Percentiles rank a stretch among this genome's conserved stretches.
Evolutionary conservation across 2,797 vertebrate genomes (phyloP).

Genomic region (Rhinophrynus dorsalis): DNA sequence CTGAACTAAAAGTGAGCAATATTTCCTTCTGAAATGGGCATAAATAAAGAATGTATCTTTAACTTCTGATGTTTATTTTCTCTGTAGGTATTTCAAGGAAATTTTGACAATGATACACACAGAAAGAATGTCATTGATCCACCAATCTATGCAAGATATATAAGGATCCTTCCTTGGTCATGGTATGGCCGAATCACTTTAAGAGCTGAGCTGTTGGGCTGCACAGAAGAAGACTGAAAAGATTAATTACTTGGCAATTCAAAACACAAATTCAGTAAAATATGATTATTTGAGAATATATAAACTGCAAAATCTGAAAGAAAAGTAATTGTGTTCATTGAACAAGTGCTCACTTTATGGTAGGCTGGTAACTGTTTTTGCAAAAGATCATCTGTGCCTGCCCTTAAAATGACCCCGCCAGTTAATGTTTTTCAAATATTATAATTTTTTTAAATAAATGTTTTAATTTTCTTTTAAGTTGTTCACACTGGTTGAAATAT

Average conservation of each 20-base stretch:
- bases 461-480: conserved; percentile 59
- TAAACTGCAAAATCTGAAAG: conserved; percentile 86
- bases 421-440: conserved; percentile 60
- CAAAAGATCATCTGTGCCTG: conserved; percentile 75
- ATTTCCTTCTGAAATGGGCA: too few species aligned
- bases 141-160: conserved; percentile 83
- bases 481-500: conserved; percentile 57
- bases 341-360: conserved; percentile 78
- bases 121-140: conserved; percentile 96
- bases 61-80: conserved; percentile 39
- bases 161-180: conserved; percentile 96
- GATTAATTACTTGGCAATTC: conserved; percentile 19
- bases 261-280: conserved; percentile 52
- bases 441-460: conserved; percentile 61
- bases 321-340: conserved; percentile 78
- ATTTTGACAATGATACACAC: conserved; percentile 98
- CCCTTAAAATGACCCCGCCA: conserved; percentile 64
- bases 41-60: too few species aligned
- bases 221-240: conserved; percentile 86
- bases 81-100: conserved; percentile 93
- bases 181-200: conserved; percentile 97
- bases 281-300: conserved; percentile 47
- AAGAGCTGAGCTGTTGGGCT: conserved; percentile 91
- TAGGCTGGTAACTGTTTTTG: conserved; percentile 79
- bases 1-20: too few species aligned